phyloP scores from a whole-genome alignment of 2,888 invertebrate species.

The Cataglyphis livida region DNA sequence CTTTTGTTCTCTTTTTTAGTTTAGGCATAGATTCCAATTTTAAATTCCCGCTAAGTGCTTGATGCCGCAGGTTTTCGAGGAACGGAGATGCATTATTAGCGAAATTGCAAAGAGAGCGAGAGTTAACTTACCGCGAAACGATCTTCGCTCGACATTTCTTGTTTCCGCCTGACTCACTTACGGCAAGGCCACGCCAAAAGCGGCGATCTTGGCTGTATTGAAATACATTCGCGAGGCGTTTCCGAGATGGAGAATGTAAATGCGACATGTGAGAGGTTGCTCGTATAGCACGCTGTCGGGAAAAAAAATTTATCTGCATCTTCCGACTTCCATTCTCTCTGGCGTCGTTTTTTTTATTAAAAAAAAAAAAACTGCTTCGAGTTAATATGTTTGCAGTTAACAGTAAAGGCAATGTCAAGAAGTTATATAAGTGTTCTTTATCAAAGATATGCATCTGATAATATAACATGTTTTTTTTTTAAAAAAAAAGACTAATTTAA shows the following conservation, averaged over 20 bases:
- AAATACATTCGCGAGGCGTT: constrained; percentile 63
- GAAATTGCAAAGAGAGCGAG: constrained; percentile 54
- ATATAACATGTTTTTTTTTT: neutral
- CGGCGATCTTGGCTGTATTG: constrained; percentile 69
- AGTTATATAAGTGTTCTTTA: constrained; percentile 30
- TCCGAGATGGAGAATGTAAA: constrained; percentile 51
- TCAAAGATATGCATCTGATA: constrained; percentile 21
- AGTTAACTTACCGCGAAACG: constrained; percentile 55
- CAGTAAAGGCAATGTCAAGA: neutral
- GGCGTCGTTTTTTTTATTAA: constrained; percentile 10
- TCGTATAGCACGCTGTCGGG: neutral
- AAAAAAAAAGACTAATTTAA: neutral
- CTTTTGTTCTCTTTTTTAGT: neutral
- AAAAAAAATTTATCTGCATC: constrained; percentile 39
- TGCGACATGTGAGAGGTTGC: constrained; percentile 47
- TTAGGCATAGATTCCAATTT: neutral
- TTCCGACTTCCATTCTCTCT: constrained; percentile 7
- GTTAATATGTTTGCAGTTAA: constrained; percentile 19
- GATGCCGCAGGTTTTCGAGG: constrained; percentile 36
- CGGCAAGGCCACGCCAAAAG: constrained; percentile 73
- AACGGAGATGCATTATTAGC: constrained; percentile 37
- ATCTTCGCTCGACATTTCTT: constrained; percentile 70
- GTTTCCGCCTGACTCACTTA: constrained; percentile 74
- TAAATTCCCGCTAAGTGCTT: neutral
- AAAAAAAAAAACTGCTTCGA: constrained; percentile 11